Evolutionary conservation across 1,140 invertebrate species (phyloP), one percentile per base, ranked within the genome.

Genomic region (Musca vetustissima): DNA sequence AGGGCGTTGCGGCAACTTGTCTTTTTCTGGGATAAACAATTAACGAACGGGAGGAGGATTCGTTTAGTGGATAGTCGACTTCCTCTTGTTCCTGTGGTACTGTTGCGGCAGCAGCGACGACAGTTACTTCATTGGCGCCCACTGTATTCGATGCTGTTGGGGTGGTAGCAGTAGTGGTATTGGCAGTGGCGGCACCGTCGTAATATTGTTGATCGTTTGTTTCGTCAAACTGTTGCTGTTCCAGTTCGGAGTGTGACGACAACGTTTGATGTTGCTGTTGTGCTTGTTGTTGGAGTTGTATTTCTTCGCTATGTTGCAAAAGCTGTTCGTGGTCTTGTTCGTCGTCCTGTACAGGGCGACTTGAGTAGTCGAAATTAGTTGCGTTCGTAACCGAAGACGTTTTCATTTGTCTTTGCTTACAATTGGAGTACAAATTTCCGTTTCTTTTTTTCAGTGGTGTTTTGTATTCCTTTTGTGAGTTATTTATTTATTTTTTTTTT

Each of bases 311-410:
- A n/a, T n/a, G n/a, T n/a, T 70, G 50, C n/a, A 57, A 32, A 22
- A 59, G 69, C 17, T 66, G 64, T 52, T 66, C 50, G 43, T 9
- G 28, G 17, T 43, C 36, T 70, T 59, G 64, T 67, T 61, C 69
- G 57, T 64, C 64, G 64, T 70, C 69, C 53, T 66, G 64, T n/a
- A 67, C 69, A 25, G 55, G 69, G 64, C 69, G 69, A 70, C 69
- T 70, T 53, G 69, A 70, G 19, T 70, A 70, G 69, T 67, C 69
- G 69, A 66, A 66, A 67, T 67, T 57, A 65, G 47, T 59, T 65
- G 69, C 65, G 64, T 59, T 70, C 48, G 59, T 25, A 70, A 57
- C 24, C 69, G 69, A 70, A 64, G 69, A 70, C 69, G 69, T 70
- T 70, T 70, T 70, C 69, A 70, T 70, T 70, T 70, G 69, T 66